Base-by-base conservation (phyloP, 2,113 vertebrate species). In the Nycticorax nycticorax region DNA sequence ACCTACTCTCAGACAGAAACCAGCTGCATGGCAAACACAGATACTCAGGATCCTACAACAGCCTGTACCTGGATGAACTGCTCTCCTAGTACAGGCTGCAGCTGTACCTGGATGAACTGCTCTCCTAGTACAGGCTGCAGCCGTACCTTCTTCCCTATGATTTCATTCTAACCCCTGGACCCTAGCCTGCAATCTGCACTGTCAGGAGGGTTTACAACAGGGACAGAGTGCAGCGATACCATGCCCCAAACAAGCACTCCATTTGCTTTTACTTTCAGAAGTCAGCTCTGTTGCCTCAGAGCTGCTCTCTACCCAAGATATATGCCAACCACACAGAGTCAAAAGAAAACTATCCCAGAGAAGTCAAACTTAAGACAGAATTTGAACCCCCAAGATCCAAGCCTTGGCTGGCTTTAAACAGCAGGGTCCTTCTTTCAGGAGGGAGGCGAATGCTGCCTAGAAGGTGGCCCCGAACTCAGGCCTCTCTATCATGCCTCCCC, bases 231-330 rank as follows among this genome's bases (percentile, higher is more conserved):
- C 71, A 2, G 50, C 1, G 0, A 90, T 30, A 55, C 10, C 53
- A 28, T 3, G 13, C 13, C 74, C 27, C 62, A 76, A 18, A 14
- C 53, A 76, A 6, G 21, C 69, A 88, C 3, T 5, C 7, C 4
- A 0, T 11, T 48, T 66, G 41, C 84, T 97, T 96, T 94, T 91
- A 91, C 95, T 95, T 96, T 95, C 86, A 69, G 64, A 79, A 92
- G 5, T 48, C 84, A 76, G 11, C 28, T 57, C n/a, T 17, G 20
- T 7, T 19, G 32, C 43, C 66, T 52, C 74, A 56, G 33, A 71
- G 37, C 20, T 52, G 63, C n/a, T 81, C 52, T 67, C 66, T 71
- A 47, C 17, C 28, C 23, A 62, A 43, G n/a, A 56, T 6, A 56
- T 0, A 4, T 4, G 21, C 33, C 79, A 89, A 24, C 43, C 72